Evolutionary conservation across 1,140 invertebrate genomes (phyloP).

Genomic region (Dinothrombium tinctorium): DNA sequence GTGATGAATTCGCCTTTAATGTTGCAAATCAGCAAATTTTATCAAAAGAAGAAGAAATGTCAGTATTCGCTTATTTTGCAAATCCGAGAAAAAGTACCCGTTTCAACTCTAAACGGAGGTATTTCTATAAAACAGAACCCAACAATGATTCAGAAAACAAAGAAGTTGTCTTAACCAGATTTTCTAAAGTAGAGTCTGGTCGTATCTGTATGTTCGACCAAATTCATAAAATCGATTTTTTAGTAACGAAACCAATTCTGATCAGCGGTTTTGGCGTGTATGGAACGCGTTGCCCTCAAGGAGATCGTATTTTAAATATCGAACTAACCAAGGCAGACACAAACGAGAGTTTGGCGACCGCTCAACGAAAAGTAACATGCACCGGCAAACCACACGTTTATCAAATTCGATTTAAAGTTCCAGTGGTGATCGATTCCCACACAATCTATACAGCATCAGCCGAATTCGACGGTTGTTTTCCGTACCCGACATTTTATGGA

Average conservation of each 20-base stretch:
- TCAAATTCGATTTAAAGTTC: not conserved
- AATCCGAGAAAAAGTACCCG: not conserved
- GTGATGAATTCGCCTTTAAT: not conserved
- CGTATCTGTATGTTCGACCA: not conserved
- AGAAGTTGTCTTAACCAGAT: not conserved
- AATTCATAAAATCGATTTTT: not conserved
- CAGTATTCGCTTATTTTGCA: not conserved
- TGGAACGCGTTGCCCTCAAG: not conserved
- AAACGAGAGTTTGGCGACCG: not conserved
- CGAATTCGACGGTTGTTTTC: not conserved
- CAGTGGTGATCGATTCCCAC: not conserved
- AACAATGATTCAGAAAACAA: not conserved
- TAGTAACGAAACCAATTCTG: not conserved
- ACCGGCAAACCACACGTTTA: not conserved
- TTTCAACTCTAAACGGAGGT: not conserved
- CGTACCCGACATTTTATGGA: not conserved
- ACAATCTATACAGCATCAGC: not conserved
- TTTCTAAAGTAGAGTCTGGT: not conserved
- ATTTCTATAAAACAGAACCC: not conserved
- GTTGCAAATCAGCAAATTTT: not conserved
- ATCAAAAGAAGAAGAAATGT: not conserved
- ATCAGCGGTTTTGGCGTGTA: not conserved
- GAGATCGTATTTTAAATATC: not conserved
- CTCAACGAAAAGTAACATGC: not conserved
- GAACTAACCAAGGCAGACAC: not conserved